Evolutionary conservation across 2,888 invertebrate species (phyloP).

Genomic region (Esperia sulphurella): DNA sequence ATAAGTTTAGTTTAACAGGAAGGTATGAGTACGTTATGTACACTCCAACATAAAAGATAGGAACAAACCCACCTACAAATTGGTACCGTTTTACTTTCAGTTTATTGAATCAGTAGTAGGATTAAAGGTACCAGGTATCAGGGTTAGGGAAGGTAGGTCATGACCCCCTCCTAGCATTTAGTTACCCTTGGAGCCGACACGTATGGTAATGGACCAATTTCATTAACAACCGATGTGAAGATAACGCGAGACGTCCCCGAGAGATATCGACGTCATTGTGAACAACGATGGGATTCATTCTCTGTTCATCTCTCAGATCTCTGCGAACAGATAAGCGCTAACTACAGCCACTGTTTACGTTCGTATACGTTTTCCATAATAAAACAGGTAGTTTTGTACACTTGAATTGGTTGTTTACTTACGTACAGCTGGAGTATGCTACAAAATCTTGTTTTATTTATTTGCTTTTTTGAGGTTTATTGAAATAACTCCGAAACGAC

Average conservation of each 20-base stretch:
- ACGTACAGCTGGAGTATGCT: too few relatives aligned
- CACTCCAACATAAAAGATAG: too few relatives aligned
- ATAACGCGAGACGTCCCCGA: slow-evolving; percentile 31
- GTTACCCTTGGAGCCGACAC: not conserved
- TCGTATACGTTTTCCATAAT: slow-evolving; percentile 3
- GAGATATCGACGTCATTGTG: slow-evolving; percentile 30
- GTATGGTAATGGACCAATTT: slow-evolving; percentile 51
- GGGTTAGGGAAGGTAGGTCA: too few relatives aligned
- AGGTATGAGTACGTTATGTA: too few relatives aligned
- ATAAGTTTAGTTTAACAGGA: too few relatives aligned
- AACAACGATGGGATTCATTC: slow-evolving; percentile 33
- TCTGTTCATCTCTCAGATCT: slow-evolving; percentile 38
- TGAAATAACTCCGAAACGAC: too few relatives aligned
- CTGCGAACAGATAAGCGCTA: slow-evolving; percentile 21
- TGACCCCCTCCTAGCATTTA: too few relatives aligned
- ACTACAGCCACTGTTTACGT: slow-evolving; percentile 16
- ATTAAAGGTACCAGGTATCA: too few relatives aligned
- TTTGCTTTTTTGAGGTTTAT: not conserved
- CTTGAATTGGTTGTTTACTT: too few relatives aligned
- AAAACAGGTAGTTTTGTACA: not conserved
- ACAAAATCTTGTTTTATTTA: not conserved
- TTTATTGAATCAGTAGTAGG: too few relatives aligned
- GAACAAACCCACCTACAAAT: too few relatives aligned
- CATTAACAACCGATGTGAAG: slow-evolving; percentile 45
- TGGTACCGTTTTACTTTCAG: too few relatives aligned